A percentile compares a stretch with the other conserved stretches of the same genome.
Evolutionary conservation across 1,140 invertebrate species (phyloP).

Genomic region (Calephelis virginiensis): DNA sequence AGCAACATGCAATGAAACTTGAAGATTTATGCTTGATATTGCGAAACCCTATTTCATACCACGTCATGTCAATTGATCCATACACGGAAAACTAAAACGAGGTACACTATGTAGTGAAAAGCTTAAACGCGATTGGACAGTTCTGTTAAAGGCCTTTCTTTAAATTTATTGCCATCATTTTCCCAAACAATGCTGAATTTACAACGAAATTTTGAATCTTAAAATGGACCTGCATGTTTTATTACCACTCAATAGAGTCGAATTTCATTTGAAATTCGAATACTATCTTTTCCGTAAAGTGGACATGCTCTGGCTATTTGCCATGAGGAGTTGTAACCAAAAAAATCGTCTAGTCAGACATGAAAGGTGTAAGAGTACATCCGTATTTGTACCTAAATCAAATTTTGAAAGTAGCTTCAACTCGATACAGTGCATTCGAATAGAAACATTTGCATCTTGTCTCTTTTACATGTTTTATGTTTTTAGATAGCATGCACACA

Average conservation of each 20-base stretch:
- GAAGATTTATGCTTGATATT: conserved; percentile 16
- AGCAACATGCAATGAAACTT: conserved; percentile 10
- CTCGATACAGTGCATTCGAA: not conserved
- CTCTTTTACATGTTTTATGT: too few species aligned
- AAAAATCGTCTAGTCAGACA: conserved; percentile 61
- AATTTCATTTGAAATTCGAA: conserved; percentile 25
- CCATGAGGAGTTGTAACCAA: conserved; percentile 45
- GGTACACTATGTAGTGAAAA: conserved; percentile 48
- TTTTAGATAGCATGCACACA: too few species aligned
- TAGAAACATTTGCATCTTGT: too few species aligned
- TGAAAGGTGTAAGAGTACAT: conserved; percentile 60
- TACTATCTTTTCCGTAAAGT: conserved; percentile 21
- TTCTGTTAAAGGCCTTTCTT: conserved; percentile 55
- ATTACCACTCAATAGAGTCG: conserved; percentile 32
- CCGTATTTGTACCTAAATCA: conserved; percentile 13
- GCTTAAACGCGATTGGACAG: conserved; percentile 57
- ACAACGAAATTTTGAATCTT: conserved; percentile 30
- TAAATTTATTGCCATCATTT: conserved; percentile 71
- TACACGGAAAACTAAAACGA: conserved; percentile 32
- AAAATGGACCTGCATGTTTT: conserved; percentile 20
- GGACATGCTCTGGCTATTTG: conserved; percentile 47
- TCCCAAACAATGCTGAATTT: conserved; percentile 56
- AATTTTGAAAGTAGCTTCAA: not conserved
- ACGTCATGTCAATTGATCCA: conserved; percentile 24
- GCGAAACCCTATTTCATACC: conserved; percentile 20